Percentiles rank a stretch among this genome's conserved stretches.
These are phyloP conservation scores for Anoplopoma fimbria DNA, from an alignment of 2,113 vertebrate genomes.

Conservation along the genomic window DNA sequence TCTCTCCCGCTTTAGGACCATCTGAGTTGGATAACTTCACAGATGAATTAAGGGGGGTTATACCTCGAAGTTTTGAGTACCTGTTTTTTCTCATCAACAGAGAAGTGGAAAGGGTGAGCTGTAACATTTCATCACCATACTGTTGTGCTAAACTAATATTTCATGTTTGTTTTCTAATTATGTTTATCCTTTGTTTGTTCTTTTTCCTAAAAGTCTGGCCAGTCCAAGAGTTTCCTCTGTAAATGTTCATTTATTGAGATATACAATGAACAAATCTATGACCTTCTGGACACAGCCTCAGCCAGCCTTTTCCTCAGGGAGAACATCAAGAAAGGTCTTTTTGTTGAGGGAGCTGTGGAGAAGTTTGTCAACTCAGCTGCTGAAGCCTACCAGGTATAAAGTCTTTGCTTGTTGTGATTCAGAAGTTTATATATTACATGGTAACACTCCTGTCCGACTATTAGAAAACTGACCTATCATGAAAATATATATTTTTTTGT, in stretches of 20 bases:
- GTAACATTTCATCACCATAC: not conserved
- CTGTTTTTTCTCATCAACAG: conserved; percentile 96
- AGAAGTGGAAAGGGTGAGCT: conserved; percentile 91
- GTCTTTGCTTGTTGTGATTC: not conserved
- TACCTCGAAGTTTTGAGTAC: conserved; percentile 97
- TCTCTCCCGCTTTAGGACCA: conserved; percentile 84
- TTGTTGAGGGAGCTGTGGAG: conserved; percentile 94
- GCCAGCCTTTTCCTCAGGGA: conserved; percentile 92
- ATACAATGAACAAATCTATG: conserved; percentile 98
- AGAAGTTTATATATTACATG: not conserved
- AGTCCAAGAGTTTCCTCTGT: conserved; percentile 93
- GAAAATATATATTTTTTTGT: not conserved
- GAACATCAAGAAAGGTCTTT: conserved; percentile 97
- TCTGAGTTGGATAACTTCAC: conserved; percentile 94
- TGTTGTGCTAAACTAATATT: not conserved
- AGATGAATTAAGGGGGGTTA: conserved; percentile 93
- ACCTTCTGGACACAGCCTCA: conserved; percentile 94
- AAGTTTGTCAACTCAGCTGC: conserved; percentile 92
- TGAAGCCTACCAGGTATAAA: conserved; percentile 93
- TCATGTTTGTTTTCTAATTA: conserved; percentile 7
- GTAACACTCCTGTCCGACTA: not conserved
- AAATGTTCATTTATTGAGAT: conserved; percentile 99
- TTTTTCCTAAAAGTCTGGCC: conserved; percentile 83
- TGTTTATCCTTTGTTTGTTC: conserved; percentile 27
- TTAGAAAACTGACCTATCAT: not conserved